Percentiles rank a stretch among this genome's conserved stretches.
phyloP scores from a whole-genome alignment of 2,797 vertebrate species.

The Helostoma temminkii region DNA sequence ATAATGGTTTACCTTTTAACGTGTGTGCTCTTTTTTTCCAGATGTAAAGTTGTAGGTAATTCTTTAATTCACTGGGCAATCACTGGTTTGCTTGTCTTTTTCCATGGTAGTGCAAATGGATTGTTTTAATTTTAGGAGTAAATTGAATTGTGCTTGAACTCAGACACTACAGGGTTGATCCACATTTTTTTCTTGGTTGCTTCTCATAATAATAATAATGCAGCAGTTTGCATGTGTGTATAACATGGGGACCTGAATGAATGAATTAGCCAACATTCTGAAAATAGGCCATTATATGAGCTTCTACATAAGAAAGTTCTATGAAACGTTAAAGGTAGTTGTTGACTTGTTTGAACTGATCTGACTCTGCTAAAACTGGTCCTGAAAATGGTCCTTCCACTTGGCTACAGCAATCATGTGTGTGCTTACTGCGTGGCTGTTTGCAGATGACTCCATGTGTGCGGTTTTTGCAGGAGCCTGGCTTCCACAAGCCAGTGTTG shows the following conservation, averaged over 20 bases:
- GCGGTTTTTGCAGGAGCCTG: constrained; percentile 91
- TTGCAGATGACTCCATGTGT: constrained; percentile 97
- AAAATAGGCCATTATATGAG: neutral
- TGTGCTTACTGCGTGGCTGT: constrained; percentile 86
- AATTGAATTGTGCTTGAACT: neutral
- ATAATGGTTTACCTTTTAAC: too few relatives aligned
- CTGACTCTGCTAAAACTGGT: too few relatives aligned
- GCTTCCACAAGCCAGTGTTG: constrained; percentile 92
- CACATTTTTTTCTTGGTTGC: too few relatives aligned
- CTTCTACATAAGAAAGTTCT: too few relatives aligned
- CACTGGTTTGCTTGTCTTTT: too few relatives aligned
- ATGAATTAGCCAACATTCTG: neutral
- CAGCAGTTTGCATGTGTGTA: too few relatives aligned
- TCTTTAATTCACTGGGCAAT: too few relatives aligned
- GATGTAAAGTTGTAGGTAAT: too few relatives aligned
- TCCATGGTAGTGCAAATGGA: neutral
- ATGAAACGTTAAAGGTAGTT: neutral
- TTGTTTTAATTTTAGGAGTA: neutral
- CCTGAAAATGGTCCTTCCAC: neutral
- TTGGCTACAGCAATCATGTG: neutral
- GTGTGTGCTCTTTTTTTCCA: too few relatives aligned
- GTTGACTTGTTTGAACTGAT: neutral
- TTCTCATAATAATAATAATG: too few relatives aligned
- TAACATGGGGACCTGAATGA: neutral
- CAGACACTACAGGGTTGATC: too few relatives aligned